Percentiles rank a stretch among this genome's conserved stretches.
phyloP scores from a whole-genome alignment of 1,140 invertebrate genomes.

The Nylanderia fulva region DNA sequence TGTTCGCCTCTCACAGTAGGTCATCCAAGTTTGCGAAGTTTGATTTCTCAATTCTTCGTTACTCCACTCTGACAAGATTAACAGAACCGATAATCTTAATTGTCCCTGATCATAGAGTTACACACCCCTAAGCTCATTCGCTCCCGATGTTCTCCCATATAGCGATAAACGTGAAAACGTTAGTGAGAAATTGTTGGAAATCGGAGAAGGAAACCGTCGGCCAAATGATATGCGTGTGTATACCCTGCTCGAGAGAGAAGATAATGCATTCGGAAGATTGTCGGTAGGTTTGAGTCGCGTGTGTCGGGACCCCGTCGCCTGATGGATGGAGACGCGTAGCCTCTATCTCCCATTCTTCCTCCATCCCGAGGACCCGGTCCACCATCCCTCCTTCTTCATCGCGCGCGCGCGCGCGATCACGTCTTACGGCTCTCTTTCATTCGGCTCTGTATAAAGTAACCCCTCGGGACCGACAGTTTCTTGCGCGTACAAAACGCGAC shows the following conservation, averaged over 20 bases:
- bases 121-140: background rate
- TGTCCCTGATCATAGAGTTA: background rate
- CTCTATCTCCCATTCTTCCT: slow-evolving; percentile 78
- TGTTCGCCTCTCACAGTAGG: background rate
- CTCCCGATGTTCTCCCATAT: background rate
- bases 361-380: slow-evolving; percentile 60
- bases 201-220: background rate
- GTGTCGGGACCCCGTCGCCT: slow-evolving; percentile 81
- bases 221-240: slow-evolving; percentile 51
- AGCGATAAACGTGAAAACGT: background rate
- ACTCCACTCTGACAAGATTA: background rate
- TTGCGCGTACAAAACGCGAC: slow-evolving; percentile 11
- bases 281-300: slow-evolving; percentile 81
- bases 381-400: slow-evolving; percentile 20
- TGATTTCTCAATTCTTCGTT: slow-evolving; percentile 1
- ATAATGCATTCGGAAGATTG: slow-evolving; percentile 83
- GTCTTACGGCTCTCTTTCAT: slow-evolving; percentile 27
- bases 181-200: background rate
- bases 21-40: background rate
- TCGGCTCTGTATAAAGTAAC: slow-evolving; percentile 56
- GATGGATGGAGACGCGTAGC: slow-evolving; percentile 84
- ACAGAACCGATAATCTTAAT: background rate
- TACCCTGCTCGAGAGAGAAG: slow-evolving; percentile 69
- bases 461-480: slow-evolving; percentile 65
- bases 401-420: background rate